Evolutionary conservation across 53 echinoderm and acorn worm species (phyloP).

Genomic region (Paracentrotus lividus): DNA sequence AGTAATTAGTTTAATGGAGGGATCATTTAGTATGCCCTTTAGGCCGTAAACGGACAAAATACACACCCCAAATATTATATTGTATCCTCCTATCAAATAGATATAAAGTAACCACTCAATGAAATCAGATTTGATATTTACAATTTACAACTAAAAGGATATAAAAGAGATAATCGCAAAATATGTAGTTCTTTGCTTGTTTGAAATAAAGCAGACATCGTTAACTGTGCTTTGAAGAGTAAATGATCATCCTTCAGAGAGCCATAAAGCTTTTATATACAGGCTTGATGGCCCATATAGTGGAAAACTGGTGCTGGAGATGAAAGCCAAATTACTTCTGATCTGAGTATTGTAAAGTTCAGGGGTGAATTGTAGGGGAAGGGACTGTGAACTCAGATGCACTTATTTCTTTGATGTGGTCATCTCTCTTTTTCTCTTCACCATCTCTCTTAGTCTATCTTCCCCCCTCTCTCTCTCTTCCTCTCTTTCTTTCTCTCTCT

Average conservation of each 20-base stretch:
- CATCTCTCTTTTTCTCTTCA: background rate
- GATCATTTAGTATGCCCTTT: too few species aligned
- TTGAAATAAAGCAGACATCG: background rate
- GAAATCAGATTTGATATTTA: too few species aligned
- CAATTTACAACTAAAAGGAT: background rate
- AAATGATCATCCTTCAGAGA: background rate
- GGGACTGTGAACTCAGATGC: slow-evolving; percentile 1
- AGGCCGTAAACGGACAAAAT: too few species aligned
- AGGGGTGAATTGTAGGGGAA: background rate
- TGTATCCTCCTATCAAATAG: too few species aligned
- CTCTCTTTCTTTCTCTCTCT: background rate
- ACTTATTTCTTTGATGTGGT: background rate
- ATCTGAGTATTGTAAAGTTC: slow-evolving; percentile 24
- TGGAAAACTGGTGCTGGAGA: background rate
- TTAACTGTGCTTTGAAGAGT: background rate
- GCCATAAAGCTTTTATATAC: slow-evolving; percentile 1
- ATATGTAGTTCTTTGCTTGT: background rate
- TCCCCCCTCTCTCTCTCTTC: background rate
- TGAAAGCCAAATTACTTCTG: slow-evolving; percentile 1
- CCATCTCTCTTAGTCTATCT: background rate
- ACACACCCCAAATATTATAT: too few species aligned
- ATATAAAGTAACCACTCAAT: too few species aligned
- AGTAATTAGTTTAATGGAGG: too few species aligned
- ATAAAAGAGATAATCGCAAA: background rate
- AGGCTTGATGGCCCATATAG: background rate